Evolutionary conservation across 2,888 invertebrate species (phyloP).

Genomic region (Zygaena filipendulae): DNA sequence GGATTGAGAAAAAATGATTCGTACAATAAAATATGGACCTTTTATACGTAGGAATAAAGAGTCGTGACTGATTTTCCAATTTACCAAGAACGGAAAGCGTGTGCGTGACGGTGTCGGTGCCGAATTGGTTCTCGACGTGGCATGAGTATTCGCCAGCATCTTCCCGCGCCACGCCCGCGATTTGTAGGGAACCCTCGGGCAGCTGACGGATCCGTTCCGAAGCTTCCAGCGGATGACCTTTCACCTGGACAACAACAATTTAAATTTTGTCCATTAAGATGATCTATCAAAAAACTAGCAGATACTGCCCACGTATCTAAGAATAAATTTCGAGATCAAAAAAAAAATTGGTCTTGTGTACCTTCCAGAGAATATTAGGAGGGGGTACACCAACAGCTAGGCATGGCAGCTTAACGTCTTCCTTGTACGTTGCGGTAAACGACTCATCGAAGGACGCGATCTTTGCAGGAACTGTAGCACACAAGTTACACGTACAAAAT

Average conservation of each 20-base stretch:
- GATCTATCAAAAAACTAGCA: neutral
- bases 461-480: constrained; percentile 82
- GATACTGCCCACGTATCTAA: too few relatives aligned
- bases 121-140: constrained; percentile 91
- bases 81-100: constrained; percentile 86
- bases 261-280: too few relatives aligned
- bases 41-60: too few relatives aligned
- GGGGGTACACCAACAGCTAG: constrained; percentile 92
- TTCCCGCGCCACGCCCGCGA: constrained; percentile 87
- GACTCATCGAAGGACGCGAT: constrained; percentile 95
- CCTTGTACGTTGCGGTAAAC: constrained; percentile 92
- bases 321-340: too few relatives aligned
- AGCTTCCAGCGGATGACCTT: constrained; percentile 80
- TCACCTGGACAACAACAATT: constrained; percentile 65
- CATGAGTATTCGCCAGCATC: constrained; percentile 97
- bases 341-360: constrained; percentile 22
- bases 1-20: too few relatives aligned
- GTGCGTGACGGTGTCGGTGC: constrained; percentile 92
- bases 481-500: neutral
- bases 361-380: constrained; percentile 90
- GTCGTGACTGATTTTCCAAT: too few relatives aligned
- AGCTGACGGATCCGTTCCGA: constrained; percentile 86
- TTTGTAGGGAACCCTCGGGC: constrained; percentile 91
- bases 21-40: too few relatives aligned
- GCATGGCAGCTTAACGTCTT: constrained; percentile 92